Evolutionary conservation across 2,797 vertebrate species (phyloP).

Genomic region (Micromesistius poutassou): DNA sequence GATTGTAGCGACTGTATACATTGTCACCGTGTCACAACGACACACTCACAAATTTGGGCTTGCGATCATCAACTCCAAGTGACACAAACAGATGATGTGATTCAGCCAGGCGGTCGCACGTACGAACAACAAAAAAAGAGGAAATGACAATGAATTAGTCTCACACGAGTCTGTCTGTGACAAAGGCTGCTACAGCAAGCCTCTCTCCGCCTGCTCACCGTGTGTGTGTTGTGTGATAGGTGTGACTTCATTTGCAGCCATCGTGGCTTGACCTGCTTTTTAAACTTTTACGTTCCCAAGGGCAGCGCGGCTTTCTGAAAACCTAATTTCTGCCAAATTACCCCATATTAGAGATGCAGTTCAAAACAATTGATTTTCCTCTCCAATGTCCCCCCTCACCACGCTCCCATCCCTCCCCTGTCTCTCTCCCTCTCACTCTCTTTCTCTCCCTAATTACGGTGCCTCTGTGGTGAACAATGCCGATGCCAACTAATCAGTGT

Average conservation of each 20-base stretch:
- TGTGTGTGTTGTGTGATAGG: conserved; percentile 31
- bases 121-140: not conserved
- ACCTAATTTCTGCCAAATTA: conserved; percentile 70
- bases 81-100: not conserved
- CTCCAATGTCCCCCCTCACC: conserved; percentile 30
- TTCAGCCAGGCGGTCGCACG: not conserved
- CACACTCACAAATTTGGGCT: not conserved
- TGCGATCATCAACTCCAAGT: not conserved
- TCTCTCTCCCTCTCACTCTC: conserved; percentile 48
- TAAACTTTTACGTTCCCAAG: conserved; percentile 54
- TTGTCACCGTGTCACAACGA: not conserved
- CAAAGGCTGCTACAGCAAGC: not conserved
- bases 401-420: conserved; percentile 35
- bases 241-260: conserved; percentile 41
- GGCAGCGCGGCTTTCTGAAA: conserved; percentile 64
- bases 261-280: conserved; percentile 60
- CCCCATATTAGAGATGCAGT: conserved; percentile 66
- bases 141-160: not conserved
- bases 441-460: conserved; percentile 68
- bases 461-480: conserved; percentile 74
- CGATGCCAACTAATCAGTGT: conserved; percentile 83
- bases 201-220: not conserved
- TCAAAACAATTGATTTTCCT: conserved; percentile 68
- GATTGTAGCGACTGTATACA: not conserved
- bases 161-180: not conserved